phyloP scores from a whole-genome alignment of 2,797 vertebrate genomes.

The Chaetophractus vellerosus region DNA sequence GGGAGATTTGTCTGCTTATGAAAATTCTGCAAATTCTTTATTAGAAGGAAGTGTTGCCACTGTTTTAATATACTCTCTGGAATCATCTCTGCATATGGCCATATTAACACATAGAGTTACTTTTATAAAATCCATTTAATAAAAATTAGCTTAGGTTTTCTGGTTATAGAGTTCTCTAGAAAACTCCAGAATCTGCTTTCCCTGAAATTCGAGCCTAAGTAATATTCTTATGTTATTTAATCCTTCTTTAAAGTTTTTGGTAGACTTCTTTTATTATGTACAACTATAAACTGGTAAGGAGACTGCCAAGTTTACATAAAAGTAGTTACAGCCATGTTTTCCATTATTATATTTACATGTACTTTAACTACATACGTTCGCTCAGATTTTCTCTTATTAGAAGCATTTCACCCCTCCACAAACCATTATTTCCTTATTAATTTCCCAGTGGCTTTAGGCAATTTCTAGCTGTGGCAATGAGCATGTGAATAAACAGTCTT shows the following conservation, averaged over 20 bases:
- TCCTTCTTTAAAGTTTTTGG: conserved; percentile 24
- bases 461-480: conserved; percentile 85
- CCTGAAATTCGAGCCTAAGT: background rate
- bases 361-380: conserved; percentile 85
- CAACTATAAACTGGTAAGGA: background rate
- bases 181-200: conserved; percentile 45
- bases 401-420: conserved; percentile 84
- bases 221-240: conserved; percentile 8
- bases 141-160: conserved; percentile 53
- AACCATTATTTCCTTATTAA: conserved; percentile 89
- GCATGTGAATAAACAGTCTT: conserved; percentile 82
- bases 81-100: conserved; percentile 16
- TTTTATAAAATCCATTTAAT: conserved; percentile 34
- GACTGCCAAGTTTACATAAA: conserved; percentile 45
- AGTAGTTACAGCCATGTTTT: conserved; percentile 19
- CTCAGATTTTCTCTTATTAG: conserved; percentile 85
- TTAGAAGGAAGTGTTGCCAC: conserved; percentile 2
- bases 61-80: conserved; percentile 41
- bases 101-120: background rate
- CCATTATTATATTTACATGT: conserved; percentile 57
- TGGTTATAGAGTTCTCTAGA: background rate
- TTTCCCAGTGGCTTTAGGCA: conserved; percentile 86
- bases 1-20: conserved; percentile 11
- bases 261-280: background rate
- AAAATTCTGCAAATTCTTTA: conserved; percentile 45